Evolutionary conservation across 2,888 invertebrate genomes (phyloP), one percentile per base, ranked within the genome.

Genomic region (Ectropis crepuscularia): DNA sequence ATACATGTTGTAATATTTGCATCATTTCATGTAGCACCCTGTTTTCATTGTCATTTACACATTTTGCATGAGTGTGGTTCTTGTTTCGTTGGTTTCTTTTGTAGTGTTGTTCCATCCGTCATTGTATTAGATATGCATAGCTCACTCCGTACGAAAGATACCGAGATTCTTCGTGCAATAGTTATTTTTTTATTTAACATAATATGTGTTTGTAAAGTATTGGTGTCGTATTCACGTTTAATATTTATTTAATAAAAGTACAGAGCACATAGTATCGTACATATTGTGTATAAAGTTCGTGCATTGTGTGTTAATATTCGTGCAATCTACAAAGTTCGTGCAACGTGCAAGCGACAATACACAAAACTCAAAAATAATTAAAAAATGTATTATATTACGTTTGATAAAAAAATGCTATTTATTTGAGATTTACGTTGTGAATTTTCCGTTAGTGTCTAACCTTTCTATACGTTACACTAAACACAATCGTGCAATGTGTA

Each of bases 61-160:
- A 88, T 88, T 83, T 83, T 92, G 92, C 92, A 92, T 91, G 92
- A 92, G 92, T 92, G 92, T 92, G 92, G 92, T 92, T 92, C 77
- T 80, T 81, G 80, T 79, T 45, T n/a, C 49, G 53, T 65, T 61
- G 9, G 5, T 53, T 16, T 46, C 42, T 53, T 51, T 45, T 28
- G 60, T 61, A 65, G 48, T 38, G 39, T 53, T 38, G 57, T 1
- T 43, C 11, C 47, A 55, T 54, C 11, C 11, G 2, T 51, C 50
- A 60, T 59, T 39, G 38, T 49, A 51, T 51, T 45, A 16, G 12
- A 5, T 41, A 9, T 12, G 12, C 7, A 11, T 51, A 51, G 50
- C 16, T 39, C 10, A 11, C 6, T 38, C 0, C 5, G n/a, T 11
- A 12, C 8, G 37, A 37, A 7, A 38, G 6, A n/a, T 7, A 12